Base-by-base conservation (phyloP, 2,797 vertebrate genomes). In the Loriculus beryllinus region DNA sequence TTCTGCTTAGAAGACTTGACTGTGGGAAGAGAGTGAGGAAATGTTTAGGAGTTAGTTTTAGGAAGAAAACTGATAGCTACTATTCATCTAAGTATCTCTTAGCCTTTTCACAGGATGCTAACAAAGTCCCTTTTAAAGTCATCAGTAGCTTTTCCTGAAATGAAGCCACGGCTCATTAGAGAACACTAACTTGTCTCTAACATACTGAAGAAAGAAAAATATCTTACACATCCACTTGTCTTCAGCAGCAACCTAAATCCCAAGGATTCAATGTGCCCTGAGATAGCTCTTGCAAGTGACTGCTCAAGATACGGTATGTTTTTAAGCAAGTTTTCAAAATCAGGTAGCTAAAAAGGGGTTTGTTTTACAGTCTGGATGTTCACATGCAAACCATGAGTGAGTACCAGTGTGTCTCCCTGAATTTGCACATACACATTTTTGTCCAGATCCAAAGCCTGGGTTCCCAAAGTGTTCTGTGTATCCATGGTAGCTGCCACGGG, bases 261-360 rank as follows among this genome's bases (percentile, higher is more conserved):
- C 48, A 77, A 95, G 72, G 97, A 77, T 86, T 39, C 91, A 77
- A 21, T 85, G 0, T 96, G 82, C 74, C 98, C 98, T 0, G 96
- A 92, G 94, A 97, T 98, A 63, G 12, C 76, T 83, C 97, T 98
- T 7, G 95, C 96, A n/a, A 96, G 94, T 29, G 79, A 88, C 57
- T 98, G 97, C 83, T 86, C 94, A 26, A 97, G 88, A 95, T 98
- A 98, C 0, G 97, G 98, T 98, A 97, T 0, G 97, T 97, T 79
- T 63, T 45, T 68, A 70, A 42, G 42, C 49, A 92, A 64, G n/a
- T 79, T 22, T 64, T 88, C 60, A 19, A 25, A 31, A 22, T n/a
- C 39, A 21, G 19, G 29, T 49, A 43, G 26, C 14, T 56, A 12
- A 64, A 84, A 81, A 40, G 6, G 14, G 9, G 1, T 51, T 78